phyloP scores from a whole-genome alignment of 2,113 vertebrate species.

The Corvus moneduloides region DNA sequence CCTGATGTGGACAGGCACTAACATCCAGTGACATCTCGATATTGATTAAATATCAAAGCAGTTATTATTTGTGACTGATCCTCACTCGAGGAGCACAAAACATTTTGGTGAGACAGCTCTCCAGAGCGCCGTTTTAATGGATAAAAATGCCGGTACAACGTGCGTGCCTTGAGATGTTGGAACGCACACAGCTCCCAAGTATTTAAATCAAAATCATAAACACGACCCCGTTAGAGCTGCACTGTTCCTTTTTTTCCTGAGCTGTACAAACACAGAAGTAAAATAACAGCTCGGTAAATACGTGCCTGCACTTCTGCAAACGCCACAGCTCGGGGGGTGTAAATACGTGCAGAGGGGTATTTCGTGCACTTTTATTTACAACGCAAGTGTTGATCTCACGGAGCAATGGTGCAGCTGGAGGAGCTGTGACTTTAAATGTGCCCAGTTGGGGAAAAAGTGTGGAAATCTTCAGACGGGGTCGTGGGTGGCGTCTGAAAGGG shows the following conservation, averaged over 20 bases:
- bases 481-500: not conserved
- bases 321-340: rapidly evolving
- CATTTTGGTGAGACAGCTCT: not conserved
- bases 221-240: not conserved
- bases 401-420: not conserved
- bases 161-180: rapidly evolving
- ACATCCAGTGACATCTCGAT: not conserved
- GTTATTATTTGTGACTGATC: not conserved
- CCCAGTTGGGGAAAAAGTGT: not conserved
- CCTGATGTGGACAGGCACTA: not conserved
- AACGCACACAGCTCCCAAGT: not conserved
- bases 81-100: not conserved
- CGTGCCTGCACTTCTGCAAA: slow-evolving; percentile 1
- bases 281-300: not conserved
- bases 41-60: not conserved
- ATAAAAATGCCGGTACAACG: not conserved
- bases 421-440: not conserved
- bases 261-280: not conserved
- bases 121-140: not conserved
- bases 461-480: not conserved
- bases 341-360: rapidly evolving
- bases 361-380: not conserved
- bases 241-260: not conserved
- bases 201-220: not conserved
- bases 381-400: not conserved